Percentiles rank a stretch among this genome's conserved stretches.
These are phyloP conservation scores for Turritopsis rubra DNA, from an alignment of 30 jellyfish, hydroid and myxozoan species.

Conservation along the genomic window DNA sequence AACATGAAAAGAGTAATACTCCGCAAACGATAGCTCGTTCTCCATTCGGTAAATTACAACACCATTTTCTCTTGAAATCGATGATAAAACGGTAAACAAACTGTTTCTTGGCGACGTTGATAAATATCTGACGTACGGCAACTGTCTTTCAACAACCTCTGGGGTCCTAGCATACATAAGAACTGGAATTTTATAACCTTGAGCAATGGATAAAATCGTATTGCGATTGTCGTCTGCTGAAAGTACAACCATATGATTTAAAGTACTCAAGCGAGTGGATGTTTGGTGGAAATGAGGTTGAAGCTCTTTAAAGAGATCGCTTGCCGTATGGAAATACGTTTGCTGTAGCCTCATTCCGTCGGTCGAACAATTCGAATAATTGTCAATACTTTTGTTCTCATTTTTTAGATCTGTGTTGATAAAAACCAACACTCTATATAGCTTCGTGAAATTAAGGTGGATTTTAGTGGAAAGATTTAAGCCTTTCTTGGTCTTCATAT, in stretches of 20 bases:
- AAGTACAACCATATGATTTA: background rate
- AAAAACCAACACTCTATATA: background rate
- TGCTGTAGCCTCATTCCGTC: background rate
- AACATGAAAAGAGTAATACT: background rate
- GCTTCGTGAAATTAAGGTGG: background rate
- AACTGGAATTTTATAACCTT: background rate
- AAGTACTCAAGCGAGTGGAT: background rate
- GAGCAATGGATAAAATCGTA: background rate
- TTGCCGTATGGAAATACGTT: background rate
- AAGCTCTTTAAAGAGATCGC: background rate
- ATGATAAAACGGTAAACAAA: constrained; percentile 3
- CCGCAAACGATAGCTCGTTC: background rate
- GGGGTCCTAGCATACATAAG: background rate
- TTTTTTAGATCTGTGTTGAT: background rate
- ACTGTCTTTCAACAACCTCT: background rate
- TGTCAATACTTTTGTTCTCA: background rate
- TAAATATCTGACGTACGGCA: background rate
- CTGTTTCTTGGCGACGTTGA: constrained; percentile 10
- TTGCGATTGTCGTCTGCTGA: background rate
- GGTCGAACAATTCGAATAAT: background rate
- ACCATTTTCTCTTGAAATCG: background rate
- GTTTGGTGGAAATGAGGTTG: background rate
- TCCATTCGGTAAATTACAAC: background rate
- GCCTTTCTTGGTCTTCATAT: background rate
- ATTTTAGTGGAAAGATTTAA: background rate